Conservation (phyloP, 2,113 vertebrate species). For the Myanophis thanlyinensis region DNA sequence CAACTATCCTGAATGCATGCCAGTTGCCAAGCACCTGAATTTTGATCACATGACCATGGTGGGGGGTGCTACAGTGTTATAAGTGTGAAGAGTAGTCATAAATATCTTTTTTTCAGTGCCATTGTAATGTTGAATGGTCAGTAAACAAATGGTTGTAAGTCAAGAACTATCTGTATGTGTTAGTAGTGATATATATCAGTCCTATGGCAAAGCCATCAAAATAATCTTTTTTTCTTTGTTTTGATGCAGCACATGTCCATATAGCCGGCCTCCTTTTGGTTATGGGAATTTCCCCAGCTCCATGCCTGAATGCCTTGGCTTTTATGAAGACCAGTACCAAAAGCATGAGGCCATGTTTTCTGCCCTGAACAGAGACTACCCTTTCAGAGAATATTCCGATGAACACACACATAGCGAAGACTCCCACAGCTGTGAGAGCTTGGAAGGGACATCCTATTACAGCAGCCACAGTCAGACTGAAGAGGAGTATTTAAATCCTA, state of each 20-base stretch:
- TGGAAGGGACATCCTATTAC: slow-evolving; percentile 45
- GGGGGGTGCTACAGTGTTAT: not conserved
- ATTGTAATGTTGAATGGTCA: not conserved
- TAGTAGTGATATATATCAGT: not conserved
- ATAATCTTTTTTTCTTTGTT: slow-evolving; percentile 19
- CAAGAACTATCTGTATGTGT: not conserved
- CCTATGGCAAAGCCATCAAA: slow-evolving; percentile 6
- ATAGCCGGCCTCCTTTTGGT: slow-evolving; percentile 65
- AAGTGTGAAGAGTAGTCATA: not conserved
- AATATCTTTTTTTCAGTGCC: not conserved
- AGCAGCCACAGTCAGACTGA: slow-evolving; percentile 48
- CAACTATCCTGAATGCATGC: not conserved
- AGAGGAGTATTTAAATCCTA: slow-evolving; percentile 50
- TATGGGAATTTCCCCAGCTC: slow-evolving; percentile 65
- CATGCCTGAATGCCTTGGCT: slow-evolving; percentile 61
- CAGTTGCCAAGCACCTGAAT: not conserved
- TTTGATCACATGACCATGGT: not conserved
- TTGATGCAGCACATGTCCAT: slow-evolving; percentile 71
- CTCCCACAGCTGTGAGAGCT: slow-evolving; percentile 37
- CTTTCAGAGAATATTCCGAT: slow-evolving; percentile 54
- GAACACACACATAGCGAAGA: slow-evolving; percentile 42
- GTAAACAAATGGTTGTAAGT: not conserved
- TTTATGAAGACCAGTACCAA: slow-evolving; percentile 67
- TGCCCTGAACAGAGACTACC: slow-evolving; percentile 60
- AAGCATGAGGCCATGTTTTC: slow-evolving; percentile 65